These are phyloP conservation scores for Pseudomyrmex cubaensis DNA, from an alignment of 1,140 invertebrate species.

Conservation along the genomic window DNA sequence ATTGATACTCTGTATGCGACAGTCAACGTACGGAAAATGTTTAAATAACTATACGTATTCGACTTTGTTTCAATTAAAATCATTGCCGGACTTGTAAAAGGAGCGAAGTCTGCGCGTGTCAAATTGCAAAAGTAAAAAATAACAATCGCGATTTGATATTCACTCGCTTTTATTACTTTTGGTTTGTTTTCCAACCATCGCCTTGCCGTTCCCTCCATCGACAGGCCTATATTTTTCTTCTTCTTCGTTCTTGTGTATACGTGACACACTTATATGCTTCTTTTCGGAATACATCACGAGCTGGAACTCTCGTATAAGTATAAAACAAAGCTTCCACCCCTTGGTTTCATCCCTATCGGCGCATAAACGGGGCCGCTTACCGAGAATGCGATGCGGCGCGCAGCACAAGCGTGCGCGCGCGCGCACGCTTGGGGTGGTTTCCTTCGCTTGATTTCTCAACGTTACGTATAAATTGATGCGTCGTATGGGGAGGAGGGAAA, in stretches of 20 bases:
- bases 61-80: constrained; percentile 63
- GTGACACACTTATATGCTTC: constrained; percentile 39
- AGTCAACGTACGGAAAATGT: too few relatives aligned
- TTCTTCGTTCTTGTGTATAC: constrained; percentile 3
- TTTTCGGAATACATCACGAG: constrained; percentile 78
- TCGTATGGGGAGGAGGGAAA: constrained; percentile 60
- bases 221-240: constrained; percentile 47
- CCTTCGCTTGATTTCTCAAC: constrained; percentile 81
- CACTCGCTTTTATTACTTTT: constrained; percentile 55
- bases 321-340: constrained; percentile 79
- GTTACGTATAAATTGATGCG: constrained; percentile 80
- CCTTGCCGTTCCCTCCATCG: constrained; percentile 60
- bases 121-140: constrained; percentile 81
- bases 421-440: constrained; percentile 66
- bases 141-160: constrained; percentile 83
- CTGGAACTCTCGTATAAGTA: constrained; percentile 78
- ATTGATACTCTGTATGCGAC: too few relatives aligned
- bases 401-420: background rate
- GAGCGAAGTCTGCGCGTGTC: constrained; percentile 46
- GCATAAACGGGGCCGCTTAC: constrained; percentile 76
- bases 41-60: background rate
- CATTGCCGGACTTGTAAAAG: constrained; percentile 21
- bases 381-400: constrained; percentile 42
- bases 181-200: constrained; percentile 51
- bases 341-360: constrained; percentile 47